These are phyloP conservation scores for Liopterus haemorrhoidalis DNA, from an alignment of 2,888 invertebrate species.

Conservation along the genomic window DNA sequence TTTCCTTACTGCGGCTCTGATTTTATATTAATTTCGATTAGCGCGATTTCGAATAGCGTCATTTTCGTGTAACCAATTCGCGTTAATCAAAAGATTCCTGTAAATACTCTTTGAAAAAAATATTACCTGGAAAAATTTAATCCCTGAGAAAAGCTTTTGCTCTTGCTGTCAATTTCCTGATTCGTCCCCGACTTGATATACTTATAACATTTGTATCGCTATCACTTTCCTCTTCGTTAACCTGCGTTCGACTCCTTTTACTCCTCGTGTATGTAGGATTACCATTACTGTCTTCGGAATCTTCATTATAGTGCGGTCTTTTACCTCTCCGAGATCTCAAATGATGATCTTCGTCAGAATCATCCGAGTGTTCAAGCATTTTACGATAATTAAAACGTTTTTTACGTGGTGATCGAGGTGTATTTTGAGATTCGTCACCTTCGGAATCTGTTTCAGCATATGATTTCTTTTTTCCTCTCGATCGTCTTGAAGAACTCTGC, in stretches of 20 bases:
- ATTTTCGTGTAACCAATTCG: no score
- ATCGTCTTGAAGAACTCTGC: slow-evolving; percentile 13
- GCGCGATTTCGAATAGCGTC: no score
- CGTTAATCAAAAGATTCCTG: no score
- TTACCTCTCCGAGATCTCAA: slow-evolving; percentile 38
- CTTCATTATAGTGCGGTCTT: slow-evolving; percentile 42
- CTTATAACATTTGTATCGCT: slow-evolving; percentile 41
- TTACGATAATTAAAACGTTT: slow-evolving; percentile 27
- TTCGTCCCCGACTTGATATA: slow-evolving; percentile 76
- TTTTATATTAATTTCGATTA: no score
- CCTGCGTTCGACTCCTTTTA: slow-evolving; percentile 17
- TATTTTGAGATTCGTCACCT: slow-evolving; percentile 25
- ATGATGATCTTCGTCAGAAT: slow-evolving; percentile 32
- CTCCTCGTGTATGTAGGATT: slow-evolving; percentile 24
- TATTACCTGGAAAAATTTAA: slow-evolving; percentile 34
- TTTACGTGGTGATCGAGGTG: slow-evolving; percentile 26
- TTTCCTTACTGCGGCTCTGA: no score
- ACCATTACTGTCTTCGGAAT: slow-evolving; percentile 34
- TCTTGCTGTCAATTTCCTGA: slow-evolving; percentile 75
- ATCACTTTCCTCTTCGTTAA: slow-evolving; percentile 34
- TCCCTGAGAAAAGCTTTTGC: slow-evolving; percentile 61
- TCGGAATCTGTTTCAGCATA: slow-evolving; percentile 30
- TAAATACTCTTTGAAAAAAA: no score
- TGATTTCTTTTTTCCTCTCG: slow-evolving; percentile 7
- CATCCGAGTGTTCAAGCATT: slow-evolving; percentile 33